These are phyloP conservation scores for Nycticryphes semicollaris DNA, from an alignment of 2,113 vertebrate genomes.

Conservation along the genomic window DNA sequence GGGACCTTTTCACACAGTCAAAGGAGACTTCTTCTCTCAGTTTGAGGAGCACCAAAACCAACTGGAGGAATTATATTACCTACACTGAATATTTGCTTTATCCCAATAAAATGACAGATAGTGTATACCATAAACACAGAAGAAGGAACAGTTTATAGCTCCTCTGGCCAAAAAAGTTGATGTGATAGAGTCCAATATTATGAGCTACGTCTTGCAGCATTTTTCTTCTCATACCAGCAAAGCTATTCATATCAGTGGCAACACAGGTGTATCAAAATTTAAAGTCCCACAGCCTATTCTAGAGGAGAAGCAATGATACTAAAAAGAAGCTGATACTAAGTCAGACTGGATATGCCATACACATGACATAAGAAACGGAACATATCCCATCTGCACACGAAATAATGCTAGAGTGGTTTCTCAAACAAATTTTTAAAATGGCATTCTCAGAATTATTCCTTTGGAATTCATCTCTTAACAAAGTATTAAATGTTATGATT, in stretches of 20 bases:
- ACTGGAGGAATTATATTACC: not conserved
- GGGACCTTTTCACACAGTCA: not conserved
- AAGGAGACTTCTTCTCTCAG: not conserved
- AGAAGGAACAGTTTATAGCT: not conserved
- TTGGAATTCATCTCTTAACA: not conserved
- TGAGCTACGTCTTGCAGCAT: not conserved
- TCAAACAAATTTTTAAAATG: not conserved
- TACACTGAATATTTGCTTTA: not conserved
- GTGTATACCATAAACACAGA: not conserved
- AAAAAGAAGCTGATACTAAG: not conserved
- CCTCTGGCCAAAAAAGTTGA: not conserved
- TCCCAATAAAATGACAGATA: not conserved
- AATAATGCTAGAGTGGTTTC: not conserved
- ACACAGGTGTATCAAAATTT: fast-evolving
- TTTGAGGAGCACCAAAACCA: not conserved
- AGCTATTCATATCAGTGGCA: not conserved
- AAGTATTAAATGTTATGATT: not conserved
- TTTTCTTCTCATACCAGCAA: not conserved
- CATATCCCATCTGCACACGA: not conserved
- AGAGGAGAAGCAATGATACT: not conserved
- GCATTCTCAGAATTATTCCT: not conserved
- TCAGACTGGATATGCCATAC: not conserved
- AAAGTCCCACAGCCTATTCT: not conserved
- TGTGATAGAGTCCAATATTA: not conserved
- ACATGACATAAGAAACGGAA: not conserved